A percentile compares a stretch with the other conserved stretches of the same genome.
phyloP scores from a whole-genome alignment of 1,140 invertebrate genomes.

The Notospermus geniculatus region DNA sequence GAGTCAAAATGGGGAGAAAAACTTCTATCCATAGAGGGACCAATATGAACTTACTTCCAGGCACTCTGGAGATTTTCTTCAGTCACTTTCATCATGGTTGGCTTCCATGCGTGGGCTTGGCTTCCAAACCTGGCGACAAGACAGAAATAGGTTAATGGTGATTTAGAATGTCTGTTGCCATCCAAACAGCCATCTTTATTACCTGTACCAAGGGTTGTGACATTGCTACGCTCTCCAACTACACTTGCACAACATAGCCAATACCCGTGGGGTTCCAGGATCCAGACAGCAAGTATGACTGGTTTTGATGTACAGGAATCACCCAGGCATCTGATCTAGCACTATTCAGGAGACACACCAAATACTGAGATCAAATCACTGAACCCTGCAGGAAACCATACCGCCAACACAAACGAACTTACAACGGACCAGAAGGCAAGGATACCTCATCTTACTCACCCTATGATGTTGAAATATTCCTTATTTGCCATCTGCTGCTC shows the following conservation, averaged over 20 bases:
- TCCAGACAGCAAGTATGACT: no score
- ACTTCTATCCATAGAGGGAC: background rate
- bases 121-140: slow-evolving; percentile 46
- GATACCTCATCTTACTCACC: slow-evolving; percentile 32
- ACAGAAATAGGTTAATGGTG: background rate
- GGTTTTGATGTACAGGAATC: no score
- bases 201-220: no score
- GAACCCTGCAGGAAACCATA: no score
- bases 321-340: background rate
- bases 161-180: no score
- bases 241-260: background rate
- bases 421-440: no score
- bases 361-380: no score
- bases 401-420: no score
- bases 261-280: no score
- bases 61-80: slow-evolving; percentile 51
- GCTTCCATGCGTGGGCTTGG: slow-evolving; percentile 42
- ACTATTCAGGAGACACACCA: background rate
- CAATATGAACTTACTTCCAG: slow-evolving; percentile 45
- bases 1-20: background rate
- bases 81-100: slow-evolving; percentile 53
- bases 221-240: no score
- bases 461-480: slow-evolving; percentile 56
- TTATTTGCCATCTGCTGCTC: slow-evolving; percentile 56
- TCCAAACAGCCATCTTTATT: no score